These are phyloP conservation scores for Psittacus erithacus DNA, from an alignment of 2,113 vertebrate species.

Conservation along the genomic window DNA sequence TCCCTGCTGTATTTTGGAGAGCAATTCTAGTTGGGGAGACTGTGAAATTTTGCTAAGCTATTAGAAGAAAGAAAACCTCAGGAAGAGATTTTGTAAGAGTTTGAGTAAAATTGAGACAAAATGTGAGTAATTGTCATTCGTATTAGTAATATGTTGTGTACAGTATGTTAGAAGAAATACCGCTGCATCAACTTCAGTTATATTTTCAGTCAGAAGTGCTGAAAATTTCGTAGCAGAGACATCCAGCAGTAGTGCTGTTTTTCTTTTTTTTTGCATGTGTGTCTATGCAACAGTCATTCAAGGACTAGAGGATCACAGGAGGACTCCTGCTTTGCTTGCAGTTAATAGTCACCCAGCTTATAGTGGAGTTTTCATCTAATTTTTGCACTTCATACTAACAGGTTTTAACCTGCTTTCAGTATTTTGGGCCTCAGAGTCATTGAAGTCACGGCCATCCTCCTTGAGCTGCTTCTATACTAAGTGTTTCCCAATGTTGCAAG, in stretches of 20 bases:
- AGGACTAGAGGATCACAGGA: neutral
- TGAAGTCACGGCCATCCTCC: neutral
- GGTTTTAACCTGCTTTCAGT: neutral
- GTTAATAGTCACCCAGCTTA: neutral
- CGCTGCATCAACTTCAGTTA: neutral
- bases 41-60: neutral
- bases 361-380: neutral
- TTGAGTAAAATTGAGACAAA: neutral
- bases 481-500: neutral
- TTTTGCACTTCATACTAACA: conserved; percentile 7
- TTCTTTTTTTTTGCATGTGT: neutral
- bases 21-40: neutral
- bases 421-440: neutral
- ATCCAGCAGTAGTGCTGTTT: neutral
- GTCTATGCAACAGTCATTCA: neutral
- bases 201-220: neutral
- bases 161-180: neutral
- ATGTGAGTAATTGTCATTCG: neutral
- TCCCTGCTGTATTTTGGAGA: neutral
- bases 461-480: neutral
- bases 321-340: conserved; percentile 18
- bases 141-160: neutral
- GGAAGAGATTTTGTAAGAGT: neutral
- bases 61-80: neutral
- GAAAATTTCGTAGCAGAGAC: neutral